These are phyloP conservation scores for Empis stercorea DNA, from an alignment of 2,888 invertebrate species.

Conservation along the genomic window DNA sequence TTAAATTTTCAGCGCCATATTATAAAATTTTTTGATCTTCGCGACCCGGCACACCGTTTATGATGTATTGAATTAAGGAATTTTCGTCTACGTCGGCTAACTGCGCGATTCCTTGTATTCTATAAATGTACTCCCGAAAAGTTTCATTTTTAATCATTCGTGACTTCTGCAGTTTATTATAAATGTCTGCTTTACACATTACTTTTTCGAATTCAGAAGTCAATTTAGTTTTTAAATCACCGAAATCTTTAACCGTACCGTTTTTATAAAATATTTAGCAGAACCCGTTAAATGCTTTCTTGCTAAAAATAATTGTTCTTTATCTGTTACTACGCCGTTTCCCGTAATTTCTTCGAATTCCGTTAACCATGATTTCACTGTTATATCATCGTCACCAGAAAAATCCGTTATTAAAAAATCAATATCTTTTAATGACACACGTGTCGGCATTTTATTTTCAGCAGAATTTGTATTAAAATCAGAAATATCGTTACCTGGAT, in stretches of 20 bases:
- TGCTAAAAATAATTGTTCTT: neutral
- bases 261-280: slow-evolving; percentile 1
- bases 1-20: slow-evolving; percentile 3
- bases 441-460: neutral
- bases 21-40: too few relatives aligned
- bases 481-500: neutral
- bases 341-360: slow-evolving; percentile 3
- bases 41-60: too few relatives aligned
- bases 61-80: slow-evolving; percentile 8
- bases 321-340: neutral
- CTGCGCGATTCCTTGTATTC: slow-evolving; percentile 5
- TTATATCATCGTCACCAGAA: neutral
- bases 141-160: slow-evolving; percentile 6
- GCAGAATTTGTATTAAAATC: neutral
- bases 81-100: slow-evolving; percentile 4
- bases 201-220: neutral
- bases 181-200: slow-evolving; percentile 6
- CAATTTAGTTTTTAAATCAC: neutral
- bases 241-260: neutral
- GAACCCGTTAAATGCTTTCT: neutral
- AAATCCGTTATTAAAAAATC: slow-evolving; percentile 1
- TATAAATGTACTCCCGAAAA: slow-evolving; percentile 8
- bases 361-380: neutral
- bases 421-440: neutral
- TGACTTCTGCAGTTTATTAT: slow-evolving; percentile 3